Evolutionary conservation across 2,113 vertebrate species (phyloP).

Genomic region (Etheostoma spectabile): DNA sequence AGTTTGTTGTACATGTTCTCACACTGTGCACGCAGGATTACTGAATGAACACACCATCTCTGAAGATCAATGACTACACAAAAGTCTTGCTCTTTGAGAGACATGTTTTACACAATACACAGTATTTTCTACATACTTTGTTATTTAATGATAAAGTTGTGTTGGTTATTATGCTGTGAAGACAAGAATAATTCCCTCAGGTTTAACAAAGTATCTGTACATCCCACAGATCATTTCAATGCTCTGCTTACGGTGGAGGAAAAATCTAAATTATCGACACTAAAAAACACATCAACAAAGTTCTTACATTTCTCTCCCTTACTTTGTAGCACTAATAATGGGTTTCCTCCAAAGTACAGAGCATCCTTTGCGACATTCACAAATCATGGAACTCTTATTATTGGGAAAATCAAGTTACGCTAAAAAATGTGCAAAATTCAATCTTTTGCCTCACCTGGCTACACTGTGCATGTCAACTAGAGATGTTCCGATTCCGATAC

Average conservation of each 20-base stretch:
- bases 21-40: not conserved
- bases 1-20: constrained; percentile 16
- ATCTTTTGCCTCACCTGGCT: constrained; percentile 11
- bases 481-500: too few relatives aligned
- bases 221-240: not conserved
- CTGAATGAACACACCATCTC: not conserved
- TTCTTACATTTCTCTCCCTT: not conserved
- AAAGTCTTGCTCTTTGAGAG: not conserved
- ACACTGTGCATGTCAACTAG: too few relatives aligned
- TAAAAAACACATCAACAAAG: not conserved
- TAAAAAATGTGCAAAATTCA: not conserved
- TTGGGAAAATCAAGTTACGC: not conserved
- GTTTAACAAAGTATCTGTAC: not conserved
- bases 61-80: not conserved
- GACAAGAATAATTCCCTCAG: not conserved
- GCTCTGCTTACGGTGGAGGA: not conserved
- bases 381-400: not conserved
- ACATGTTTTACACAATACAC: not conserved
- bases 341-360: constrained; percentile 6
- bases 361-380: not conserved
- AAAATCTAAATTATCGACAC: not conserved
- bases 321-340: not conserved
- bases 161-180: not conserved
- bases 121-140: not conserved
- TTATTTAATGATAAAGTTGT: too few relatives aligned